Evolutionary conservation across 2,797 vertebrate species (phyloP).

Genomic region (Phyllotis vaccarum): DNA sequence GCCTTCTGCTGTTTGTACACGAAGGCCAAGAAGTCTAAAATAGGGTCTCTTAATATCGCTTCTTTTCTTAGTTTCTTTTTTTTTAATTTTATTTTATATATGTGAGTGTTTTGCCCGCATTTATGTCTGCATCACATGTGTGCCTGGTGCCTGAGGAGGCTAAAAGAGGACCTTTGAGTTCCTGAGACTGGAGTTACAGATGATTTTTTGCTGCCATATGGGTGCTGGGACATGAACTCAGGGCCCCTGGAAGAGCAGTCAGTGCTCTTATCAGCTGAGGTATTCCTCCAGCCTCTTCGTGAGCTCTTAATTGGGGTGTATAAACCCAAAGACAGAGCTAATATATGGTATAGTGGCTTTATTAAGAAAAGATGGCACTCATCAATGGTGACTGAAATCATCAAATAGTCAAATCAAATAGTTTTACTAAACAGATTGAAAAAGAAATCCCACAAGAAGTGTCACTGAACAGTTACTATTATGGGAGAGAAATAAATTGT

Average conservation of each 20-base stretch:
- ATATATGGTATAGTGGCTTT: background rate
- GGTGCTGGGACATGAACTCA: background rate
- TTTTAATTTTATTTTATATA: background rate
- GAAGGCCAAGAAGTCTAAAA: conserved; percentile 39
- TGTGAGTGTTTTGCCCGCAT: background rate
- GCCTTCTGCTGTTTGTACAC: conserved; percentile 43
- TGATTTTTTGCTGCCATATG: background rate
- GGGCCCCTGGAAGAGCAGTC: background rate
- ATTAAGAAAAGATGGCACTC: background rate
- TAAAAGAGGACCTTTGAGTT: background rate
- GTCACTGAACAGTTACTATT: background rate
- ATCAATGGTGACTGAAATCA: background rate
- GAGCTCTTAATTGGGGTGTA: background rate
- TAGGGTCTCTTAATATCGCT: background rate
- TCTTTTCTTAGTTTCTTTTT: background rate
- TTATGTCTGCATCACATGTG: background rate
- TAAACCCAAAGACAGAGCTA: background rate
- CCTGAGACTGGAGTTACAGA: background rate
- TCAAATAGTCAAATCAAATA: conserved; percentile 6
- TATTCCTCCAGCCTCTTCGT: background rate
- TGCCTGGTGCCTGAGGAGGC: background rate
- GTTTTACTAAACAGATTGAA: background rate
- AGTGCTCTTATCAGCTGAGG: too few species aligned
- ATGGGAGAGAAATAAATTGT: background rate
- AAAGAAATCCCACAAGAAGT: background rate